Conservation (phyloP, 2,888 invertebrate genomes). For the Hanleya hanleyi region DNA sequence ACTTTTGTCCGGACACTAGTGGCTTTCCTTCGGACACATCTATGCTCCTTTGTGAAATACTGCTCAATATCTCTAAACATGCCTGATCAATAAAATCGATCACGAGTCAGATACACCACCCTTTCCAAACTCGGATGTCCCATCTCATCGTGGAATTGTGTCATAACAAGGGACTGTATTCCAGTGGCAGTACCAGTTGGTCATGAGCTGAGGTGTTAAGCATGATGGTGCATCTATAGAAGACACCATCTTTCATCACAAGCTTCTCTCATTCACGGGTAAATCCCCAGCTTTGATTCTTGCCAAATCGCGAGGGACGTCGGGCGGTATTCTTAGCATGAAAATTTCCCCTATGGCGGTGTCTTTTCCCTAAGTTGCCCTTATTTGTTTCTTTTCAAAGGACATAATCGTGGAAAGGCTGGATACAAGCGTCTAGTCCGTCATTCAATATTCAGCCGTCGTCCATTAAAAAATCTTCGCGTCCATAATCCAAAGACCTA, state of each 20-base stretch:
- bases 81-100: not conserved
- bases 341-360: too few species aligned
- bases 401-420: too few species aligned
- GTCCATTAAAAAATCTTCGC: too few species aligned
- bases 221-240: not conserved
- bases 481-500: too few species aligned
- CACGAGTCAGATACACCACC: conserved; percentile 8
- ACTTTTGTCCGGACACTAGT: not conserved
- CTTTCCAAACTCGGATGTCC: conserved; percentile 22
- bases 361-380: too few species aligned
- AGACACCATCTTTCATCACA: not conserved
- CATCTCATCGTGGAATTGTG: conserved; percentile 22
- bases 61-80: conserved; percentile 13
- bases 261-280: too few species aligned
- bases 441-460: too few species aligned
- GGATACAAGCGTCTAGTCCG: too few species aligned
- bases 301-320: too few species aligned
- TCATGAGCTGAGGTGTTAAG: not conserved
- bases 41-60: conserved; percentile 13
- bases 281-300: too few species aligned
- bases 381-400: too few species aligned
- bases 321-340: too few species aligned
- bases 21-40: conserved; percentile 9
- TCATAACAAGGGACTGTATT: not conserved
- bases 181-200: conserved; percentile 13